A percentile compares a stretch with the other conserved stretches of the same genome.
These are phyloP conservation scores for Barnardius zonarius DNA, from an alignment of 2,113 vertebrate species.

Conservation along the genomic window DNA sequence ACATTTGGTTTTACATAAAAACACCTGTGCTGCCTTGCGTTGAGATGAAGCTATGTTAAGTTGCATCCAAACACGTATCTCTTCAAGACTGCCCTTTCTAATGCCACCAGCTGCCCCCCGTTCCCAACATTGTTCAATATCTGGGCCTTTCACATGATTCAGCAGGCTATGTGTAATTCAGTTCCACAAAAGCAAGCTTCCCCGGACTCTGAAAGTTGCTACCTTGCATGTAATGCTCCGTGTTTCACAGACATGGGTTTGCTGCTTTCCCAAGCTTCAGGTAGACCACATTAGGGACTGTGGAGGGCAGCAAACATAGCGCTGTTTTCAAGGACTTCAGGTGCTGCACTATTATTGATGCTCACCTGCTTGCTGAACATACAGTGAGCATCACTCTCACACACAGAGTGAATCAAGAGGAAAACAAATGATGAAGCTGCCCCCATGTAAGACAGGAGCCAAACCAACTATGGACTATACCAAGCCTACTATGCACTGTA, in stretches of 20 bases:
- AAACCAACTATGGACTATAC: not conserved
- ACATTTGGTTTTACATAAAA: not conserved
- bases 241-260: not conserved
- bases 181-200: not conserved
- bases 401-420: not conserved
- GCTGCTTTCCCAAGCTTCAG: not conserved
- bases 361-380: not conserved
- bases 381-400: not conserved
- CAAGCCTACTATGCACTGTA: not conserved
- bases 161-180: not conserved
- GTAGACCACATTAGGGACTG: rapidly evolving
- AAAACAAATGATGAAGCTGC: not conserved
- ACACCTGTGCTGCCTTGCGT: not conserved
- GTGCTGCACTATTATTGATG: not conserved
- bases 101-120: not conserved
- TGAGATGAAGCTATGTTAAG: not conserved
- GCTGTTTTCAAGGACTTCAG: not conserved
- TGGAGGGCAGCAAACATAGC: not conserved
- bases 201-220: not conserved
- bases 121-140: not conserved
- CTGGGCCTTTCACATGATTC: not conserved
- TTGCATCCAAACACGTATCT: not conserved
- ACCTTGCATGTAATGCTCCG: not conserved
- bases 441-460: not conserved
- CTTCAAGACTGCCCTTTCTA: not conserved